Conservation (phyloP, 2,113 vertebrate genomes). For the Campylomormyrus numenius region DNA sequence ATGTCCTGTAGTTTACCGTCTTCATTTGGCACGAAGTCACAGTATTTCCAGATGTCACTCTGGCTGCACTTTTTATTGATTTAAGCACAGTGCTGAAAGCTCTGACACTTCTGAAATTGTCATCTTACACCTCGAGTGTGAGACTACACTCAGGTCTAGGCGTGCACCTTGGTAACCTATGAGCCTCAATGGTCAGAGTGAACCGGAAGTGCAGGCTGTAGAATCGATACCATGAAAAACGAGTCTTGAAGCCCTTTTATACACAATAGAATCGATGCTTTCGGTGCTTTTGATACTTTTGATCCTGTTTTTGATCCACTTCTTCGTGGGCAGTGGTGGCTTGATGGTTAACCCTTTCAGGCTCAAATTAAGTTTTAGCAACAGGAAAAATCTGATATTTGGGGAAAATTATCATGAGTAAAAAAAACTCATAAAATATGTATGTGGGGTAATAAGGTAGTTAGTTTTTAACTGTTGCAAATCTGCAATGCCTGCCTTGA, state of each 20-base stretch:
- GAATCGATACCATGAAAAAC: not conserved
- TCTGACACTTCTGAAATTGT: not conserved
- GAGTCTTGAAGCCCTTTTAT: not conserved
- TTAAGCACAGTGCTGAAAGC: not conserved
- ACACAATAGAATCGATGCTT: not conserved
- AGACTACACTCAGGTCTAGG: not conserved
- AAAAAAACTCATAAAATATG: too few relatives aligned
- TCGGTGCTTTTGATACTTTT: not conserved
- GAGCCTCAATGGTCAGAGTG: too few relatives aligned
- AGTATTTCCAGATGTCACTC: not conserved
- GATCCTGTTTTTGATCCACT: not conserved
- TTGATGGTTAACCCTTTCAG: too few relatives aligned
- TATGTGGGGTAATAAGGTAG: too few relatives aligned
- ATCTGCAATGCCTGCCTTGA: too few relatives aligned
- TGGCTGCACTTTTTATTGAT: not conserved
- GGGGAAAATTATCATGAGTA: too few relatives aligned
- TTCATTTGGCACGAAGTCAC: not conserved
- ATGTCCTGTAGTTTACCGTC: not conserved
- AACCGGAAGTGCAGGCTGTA: not conserved
- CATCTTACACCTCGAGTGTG: not conserved
- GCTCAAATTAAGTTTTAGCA: too few relatives aligned
- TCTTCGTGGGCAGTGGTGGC: too few relatives aligned
- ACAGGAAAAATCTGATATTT: too few relatives aligned
- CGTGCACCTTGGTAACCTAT: not conserved
- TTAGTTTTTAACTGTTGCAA: too few relatives aligned